These are phyloP conservation scores for Coenobita brevimanus DNA, from an alignment of 1,140 invertebrate species.

Conservation along the genomic window DNA sequence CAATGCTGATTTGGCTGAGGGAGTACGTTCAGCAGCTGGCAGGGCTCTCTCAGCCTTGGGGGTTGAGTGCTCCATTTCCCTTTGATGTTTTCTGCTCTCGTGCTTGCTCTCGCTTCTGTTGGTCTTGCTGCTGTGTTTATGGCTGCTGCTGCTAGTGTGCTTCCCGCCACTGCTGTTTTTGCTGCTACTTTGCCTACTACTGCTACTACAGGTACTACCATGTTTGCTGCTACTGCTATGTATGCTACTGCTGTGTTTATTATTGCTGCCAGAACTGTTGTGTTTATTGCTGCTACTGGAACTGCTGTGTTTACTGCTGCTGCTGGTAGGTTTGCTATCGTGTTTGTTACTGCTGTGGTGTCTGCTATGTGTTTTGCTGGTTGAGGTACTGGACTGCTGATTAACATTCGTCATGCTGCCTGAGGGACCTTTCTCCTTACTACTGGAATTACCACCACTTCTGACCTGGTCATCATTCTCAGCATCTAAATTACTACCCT, in stretches of 20 bases:
- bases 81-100: not conserved
- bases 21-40: too few relatives aligned
- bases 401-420: too few relatives aligned
- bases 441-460: too few relatives aligned
- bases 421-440: too few relatives aligned
- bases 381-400: too few relatives aligned
- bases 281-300: slow-evolving; percentile 9
- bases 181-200: slow-evolving; percentile 16
- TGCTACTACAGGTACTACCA: not conserved
- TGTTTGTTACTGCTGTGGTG: not conserved
- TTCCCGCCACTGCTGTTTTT: slow-evolving; percentile 9
- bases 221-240: slow-evolving; percentile 12
- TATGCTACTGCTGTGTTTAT: slow-evolving; percentile 21
- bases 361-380: too few relatives aligned
- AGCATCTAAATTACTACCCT: too few relatives aligned
- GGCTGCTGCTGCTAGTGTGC: slow-evolving; percentile 20
- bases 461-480: too few relatives aligned
- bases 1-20: too few relatives aligned
- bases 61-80: not conserved
- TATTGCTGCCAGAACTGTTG: not conserved
- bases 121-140: not conserved
- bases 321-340: not conserved
- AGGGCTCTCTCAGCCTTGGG: too few relatives aligned
- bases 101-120: not conserved
- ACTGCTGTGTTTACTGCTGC: slow-evolving; percentile 12